Conservation (phyloP, 2,888 invertebrate genomes). For the Troides helena region DNA sequence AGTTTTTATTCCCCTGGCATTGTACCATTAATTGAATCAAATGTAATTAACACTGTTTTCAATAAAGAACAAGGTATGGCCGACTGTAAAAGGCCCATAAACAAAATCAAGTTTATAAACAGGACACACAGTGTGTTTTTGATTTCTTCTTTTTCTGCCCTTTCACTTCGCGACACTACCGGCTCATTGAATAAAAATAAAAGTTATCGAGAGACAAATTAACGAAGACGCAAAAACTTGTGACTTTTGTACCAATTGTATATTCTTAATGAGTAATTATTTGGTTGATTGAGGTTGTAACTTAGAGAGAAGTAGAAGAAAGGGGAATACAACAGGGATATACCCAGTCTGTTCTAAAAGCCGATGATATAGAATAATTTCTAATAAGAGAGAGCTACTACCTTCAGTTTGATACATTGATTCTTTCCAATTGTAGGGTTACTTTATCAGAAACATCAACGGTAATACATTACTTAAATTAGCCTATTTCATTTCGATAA, state of each 20-base stretch:
- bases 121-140: background rate
- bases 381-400: too few species aligned
- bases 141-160: background rate
- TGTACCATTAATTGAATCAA: slow-evolving; percentile 6
- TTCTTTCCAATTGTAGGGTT: too few species aligned
- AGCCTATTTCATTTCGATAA: too few species aligned
- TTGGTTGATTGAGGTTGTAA: too few species aligned
- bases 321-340: too few species aligned
- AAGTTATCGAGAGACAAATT: slow-evolving; percentile 9
- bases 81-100: slow-evolving; percentile 10
- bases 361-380: too few species aligned
- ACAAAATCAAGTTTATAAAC: slow-evolving; percentile 18
- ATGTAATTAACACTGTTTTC: slow-evolving; percentile 20
- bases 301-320: too few species aligned
- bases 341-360: too few species aligned
- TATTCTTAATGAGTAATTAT: background rate
- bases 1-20: slow-evolving; percentile 16
- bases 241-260: background rate
- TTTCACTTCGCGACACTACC: slow-evolving; percentile 17
- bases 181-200: slow-evolving; percentile 15
- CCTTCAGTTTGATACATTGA: too few species aligned
- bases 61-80: slow-evolving; percentile 18
- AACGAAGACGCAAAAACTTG: background rate
- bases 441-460: too few species aligned
- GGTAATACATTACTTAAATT: too few species aligned